A percentile compares a stretch with the other conserved stretches of the same genome.
phyloP scores from a whole-genome alignment of 1,140 invertebrate species.

The Meloidogyne hapla region DNA sequence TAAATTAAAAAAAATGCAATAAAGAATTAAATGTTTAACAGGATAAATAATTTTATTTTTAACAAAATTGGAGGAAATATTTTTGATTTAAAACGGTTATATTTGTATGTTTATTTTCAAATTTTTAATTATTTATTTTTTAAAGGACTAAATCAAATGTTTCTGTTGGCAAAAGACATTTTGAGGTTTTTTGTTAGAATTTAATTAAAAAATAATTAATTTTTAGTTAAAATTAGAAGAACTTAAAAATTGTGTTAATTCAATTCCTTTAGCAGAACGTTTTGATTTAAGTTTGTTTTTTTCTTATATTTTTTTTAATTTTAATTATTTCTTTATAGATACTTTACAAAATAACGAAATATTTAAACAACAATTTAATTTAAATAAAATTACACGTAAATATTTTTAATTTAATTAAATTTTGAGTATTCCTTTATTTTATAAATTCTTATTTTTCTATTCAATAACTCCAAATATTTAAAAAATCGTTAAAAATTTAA shows the following conservation, averaged over 20 bases:
- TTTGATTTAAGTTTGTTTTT: neutral
- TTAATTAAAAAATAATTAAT: neutral
- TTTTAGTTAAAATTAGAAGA: neutral
- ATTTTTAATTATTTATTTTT: neutral
- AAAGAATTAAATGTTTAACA: conserved; percentile 8
- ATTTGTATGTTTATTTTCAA: neutral
- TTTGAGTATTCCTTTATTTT: no score
- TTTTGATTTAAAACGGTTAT: neutral
- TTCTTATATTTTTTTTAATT: neutral
- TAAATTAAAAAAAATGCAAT: neutral
- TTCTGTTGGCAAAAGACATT: neutral
- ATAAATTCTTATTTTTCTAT: no score
- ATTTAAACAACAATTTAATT: neutral
- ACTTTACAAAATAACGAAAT: neutral
- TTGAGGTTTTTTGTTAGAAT: neutral
- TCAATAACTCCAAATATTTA: no score
- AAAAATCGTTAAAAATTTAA: no score
- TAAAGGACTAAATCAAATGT: neutral
- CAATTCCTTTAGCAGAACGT: neutral
- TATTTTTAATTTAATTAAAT: neutral
- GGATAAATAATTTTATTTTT: neutral
- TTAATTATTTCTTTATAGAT: neutral
- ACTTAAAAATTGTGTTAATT: conserved; percentile 1
- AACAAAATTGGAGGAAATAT: neutral
- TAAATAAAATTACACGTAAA: neutral